Base-by-base conservation (phyloP, 2,113 vertebrate species). In the Carassius carassius region DNA sequence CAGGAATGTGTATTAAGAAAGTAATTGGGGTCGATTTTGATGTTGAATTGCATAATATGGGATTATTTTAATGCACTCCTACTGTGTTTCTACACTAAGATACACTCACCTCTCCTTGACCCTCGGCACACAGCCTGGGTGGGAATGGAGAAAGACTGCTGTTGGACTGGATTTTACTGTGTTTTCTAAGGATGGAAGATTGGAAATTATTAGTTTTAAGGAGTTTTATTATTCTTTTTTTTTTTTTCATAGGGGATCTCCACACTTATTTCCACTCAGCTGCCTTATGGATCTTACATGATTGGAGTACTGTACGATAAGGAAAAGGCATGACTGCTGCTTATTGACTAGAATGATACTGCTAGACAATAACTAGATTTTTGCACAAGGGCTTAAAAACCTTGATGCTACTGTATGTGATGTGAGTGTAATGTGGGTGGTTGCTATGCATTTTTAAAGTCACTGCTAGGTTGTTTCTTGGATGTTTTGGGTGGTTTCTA, bases 101-200 rank as follows among this genome's bases (percentile, higher is more conserved):
- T 62, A 84, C 90, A 96, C 96, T 96, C 91, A 99, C 97, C 94
- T 98, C 95, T 93, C 95, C 96, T 94, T 95, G 96, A 95, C 97
- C 97, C 94, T 98, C 95, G 21, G 47, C 44, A 86, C 93, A 94
- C 88, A 92, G 93, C 60, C 96, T 96, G 78, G 95, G 91, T 91
- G 96, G 94, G 92, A 96, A 92, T 3, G 94, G 90, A 62, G 95
- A 95, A 88, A 97, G 89, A 90, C 94, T 96, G 86, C 95, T 94
- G 93, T 96, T 94, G 85, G 95, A 96, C 89, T 96, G 95, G 87
- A 99, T 95, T 92, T 97, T 98, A 93, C 98, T 99, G 95, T 99
- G 98, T 93, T 99, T 99, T 93, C 98, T 99, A 85, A 58, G 87
- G 69, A 91, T 67, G 77, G 92, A 82, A 92, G 44, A 70, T 21